Evolutionary conservation across 1,140 invertebrate genomes (phyloP).

Genomic region (Drosophila virilis): DNA sequence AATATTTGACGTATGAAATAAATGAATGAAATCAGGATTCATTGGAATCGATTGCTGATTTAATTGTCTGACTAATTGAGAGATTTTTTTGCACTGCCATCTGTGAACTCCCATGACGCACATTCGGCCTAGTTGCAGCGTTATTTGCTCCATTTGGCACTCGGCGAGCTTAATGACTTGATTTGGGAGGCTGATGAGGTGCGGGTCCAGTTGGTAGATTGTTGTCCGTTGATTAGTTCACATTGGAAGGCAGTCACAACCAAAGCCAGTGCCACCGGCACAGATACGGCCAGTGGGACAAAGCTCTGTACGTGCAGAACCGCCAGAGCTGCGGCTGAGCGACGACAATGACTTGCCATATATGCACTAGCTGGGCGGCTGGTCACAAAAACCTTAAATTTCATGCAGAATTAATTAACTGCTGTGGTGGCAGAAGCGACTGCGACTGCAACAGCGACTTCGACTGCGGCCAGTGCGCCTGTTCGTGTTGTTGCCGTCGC

Average conservation of each 20-base stretch:
- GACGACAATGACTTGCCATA: slow-evolving; percentile 80
- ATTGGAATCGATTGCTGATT: slow-evolving; percentile 76
- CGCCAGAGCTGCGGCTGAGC: slow-evolving; percentile 46
- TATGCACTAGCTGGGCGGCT: slow-evolving; percentile 54
- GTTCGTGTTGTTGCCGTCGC: slow-evolving; percentile 66
- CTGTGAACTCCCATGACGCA: slow-evolving; percentile 72
- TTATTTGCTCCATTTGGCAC: slow-evolving; percentile 82
- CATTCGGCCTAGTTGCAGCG: slow-evolving; percentile 59
- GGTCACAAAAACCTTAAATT: slow-evolving; percentile 69
- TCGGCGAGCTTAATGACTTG: slow-evolving; percentile 78
- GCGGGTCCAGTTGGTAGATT: slow-evolving; percentile 47
- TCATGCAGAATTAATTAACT: slow-evolving; percentile 84
- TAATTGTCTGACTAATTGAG: slow-evolving; percentile 84
- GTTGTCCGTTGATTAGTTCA: slow-evolving; percentile 67
- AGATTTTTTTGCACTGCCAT: slow-evolving; percentile 69
- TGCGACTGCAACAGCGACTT: slow-evolving; percentile 4
- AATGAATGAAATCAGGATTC: slow-evolving; percentile 58
- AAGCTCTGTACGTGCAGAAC: slow-evolving; percentile 65
- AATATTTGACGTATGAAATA: slow-evolving; percentile 50
- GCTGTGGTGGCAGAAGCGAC: slow-evolving; percentile 43
- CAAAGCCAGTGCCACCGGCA: slow-evolving; percentile 17
- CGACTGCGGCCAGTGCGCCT: slow-evolving; percentile 51
- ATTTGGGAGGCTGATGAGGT: slow-evolving; percentile 75
- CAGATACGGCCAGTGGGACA: slow-evolving; percentile 11
- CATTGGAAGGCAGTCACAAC: slow-evolving; percentile 23